Evolutionary conservation across 1,140 invertebrate species (phyloP).

Genomic region (Drosophila ironensis): DNA sequence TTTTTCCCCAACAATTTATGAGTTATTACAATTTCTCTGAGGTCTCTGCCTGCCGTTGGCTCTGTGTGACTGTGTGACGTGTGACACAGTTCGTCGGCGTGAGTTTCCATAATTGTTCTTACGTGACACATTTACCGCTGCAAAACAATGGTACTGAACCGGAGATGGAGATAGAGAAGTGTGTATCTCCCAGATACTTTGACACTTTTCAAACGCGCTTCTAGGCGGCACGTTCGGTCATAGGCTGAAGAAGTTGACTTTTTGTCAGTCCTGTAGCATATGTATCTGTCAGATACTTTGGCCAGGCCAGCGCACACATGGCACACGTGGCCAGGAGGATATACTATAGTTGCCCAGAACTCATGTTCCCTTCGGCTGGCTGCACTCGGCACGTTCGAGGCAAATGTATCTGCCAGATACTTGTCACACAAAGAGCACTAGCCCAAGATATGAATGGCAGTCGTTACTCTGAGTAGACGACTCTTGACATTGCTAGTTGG

Average conservation of each 20-base stretch:
- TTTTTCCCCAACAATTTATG: neutral
- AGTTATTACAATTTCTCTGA: slow-evolving; percentile 18
- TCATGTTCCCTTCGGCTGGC: slow-evolving; percentile 8
- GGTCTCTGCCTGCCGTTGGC: neutral
- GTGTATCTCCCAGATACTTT: slow-evolving; percentile 37
- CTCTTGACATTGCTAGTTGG: neutral
- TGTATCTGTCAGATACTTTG: slow-evolving; percentile 45
- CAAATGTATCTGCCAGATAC: slow-evolving; percentile 40
- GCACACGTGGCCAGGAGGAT: slow-evolving; percentile 21
- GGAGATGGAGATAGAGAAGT: neutral
- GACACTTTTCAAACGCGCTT: slow-evolving; percentile 40
- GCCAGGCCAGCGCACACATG: slow-evolving; percentile 9
- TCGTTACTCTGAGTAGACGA: neutral
- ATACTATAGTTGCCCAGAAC: no score
- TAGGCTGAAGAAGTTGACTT: slow-evolving; percentile 30
- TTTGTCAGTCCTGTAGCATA: slow-evolving; percentile 30
- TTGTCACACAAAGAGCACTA: slow-evolving; percentile 7
- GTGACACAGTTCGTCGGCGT: slow-evolving; percentile 41
- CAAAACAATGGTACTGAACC: neutral
- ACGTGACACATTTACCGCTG: slow-evolving; percentile 38
- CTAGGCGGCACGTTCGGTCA: slow-evolving; percentile 25
- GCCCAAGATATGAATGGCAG: neutral
- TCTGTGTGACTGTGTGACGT: slow-evolving; percentile 9
- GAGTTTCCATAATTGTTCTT: slow-evolving; percentile 55
- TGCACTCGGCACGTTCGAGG: slow-evolving; percentile 26